Percentiles rank a stretch among this genome's conserved stretches.
phyloP scores from a whole-genome alignment of 1,140 invertebrate species.

The Adoxophyes honmai region DNA sequence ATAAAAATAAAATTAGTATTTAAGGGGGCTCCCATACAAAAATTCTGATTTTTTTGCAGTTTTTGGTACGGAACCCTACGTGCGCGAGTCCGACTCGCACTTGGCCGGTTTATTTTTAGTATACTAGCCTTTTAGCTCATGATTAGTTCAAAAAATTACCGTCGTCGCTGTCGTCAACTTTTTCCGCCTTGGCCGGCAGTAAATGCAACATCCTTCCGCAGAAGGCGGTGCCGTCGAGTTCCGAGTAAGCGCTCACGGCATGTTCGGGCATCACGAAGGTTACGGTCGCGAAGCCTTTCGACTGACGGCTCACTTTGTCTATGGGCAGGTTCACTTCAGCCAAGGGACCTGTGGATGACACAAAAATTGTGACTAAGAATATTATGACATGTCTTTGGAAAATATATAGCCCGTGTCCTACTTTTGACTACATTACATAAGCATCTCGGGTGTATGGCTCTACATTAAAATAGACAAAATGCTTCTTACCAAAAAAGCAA shows the following conservation, averaged over 20 bases:
- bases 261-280: conserved; percentile 97
- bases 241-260: conserved; percentile 91
- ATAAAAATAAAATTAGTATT: no score
- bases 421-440: no score
- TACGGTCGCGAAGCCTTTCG: conserved; percentile 96
- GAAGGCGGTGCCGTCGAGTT: conserved; percentile 93
- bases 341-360: conserved; percentile 82
- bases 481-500: no score
- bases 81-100: no score
- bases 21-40: no score
- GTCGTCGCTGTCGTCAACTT: conserved; percentile 77
- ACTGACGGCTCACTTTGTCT: conserved; percentile 88
- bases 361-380: conserved; percentile 6
- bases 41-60: no score
- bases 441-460: no score
- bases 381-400: conserved; percentile 11
- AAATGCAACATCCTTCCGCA: conserved; percentile 96
- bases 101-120: no score
- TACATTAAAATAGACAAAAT: no score
- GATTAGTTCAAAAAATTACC: conserved; percentile 43
- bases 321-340: conserved; percentile 94
- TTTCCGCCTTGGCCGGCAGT: conserved; percentile 89
- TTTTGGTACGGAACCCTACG: no score
- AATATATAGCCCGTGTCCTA: no score
- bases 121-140: no score